These are phyloP conservation scores for Caenorhabditis latens DNA, from an alignment of 1,140 invertebrate genomes.

Conservation along the genomic window DNA sequence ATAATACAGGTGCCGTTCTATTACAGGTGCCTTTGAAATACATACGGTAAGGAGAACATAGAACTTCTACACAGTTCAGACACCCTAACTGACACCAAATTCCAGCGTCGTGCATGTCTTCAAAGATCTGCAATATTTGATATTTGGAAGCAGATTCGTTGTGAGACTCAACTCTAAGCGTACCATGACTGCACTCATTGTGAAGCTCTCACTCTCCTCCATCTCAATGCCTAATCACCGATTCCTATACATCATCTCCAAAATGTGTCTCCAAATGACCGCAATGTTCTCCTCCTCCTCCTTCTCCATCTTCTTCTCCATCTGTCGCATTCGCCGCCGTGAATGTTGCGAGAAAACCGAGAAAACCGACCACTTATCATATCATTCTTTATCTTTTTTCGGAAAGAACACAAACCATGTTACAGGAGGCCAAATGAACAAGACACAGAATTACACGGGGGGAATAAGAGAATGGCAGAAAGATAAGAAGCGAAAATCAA, in stretches of 20 bases:
- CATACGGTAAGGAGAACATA: too few relatives aligned
- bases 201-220: too few relatives aligned
- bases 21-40: too few relatives aligned
- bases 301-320: not conserved
- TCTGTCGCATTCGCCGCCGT: not conserved
- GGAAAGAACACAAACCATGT: constrained; percentile 26
- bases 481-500: not conserved
- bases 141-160: too few relatives aligned
- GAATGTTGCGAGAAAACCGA: not conserved
- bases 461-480: too few relatives aligned
- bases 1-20: too few relatives aligned
- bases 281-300: not conserved
- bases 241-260: not conserved
- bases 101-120: too few relatives aligned
- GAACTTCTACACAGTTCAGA: too few relatives aligned
- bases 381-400: not conserved
- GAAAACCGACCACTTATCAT: not conserved
- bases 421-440: not conserved
- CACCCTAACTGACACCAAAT: too few relatives aligned
- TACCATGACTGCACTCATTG: too few relatives aligned
- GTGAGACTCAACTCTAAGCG: too few relatives aligned
- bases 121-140: too few relatives aligned
- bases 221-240: not conserved
- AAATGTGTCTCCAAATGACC: not conserved
- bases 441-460: not conserved